phyloP scores from a whole-genome alignment of 2,888 invertebrate species.

The Subacronicta megacephala region DNA sequence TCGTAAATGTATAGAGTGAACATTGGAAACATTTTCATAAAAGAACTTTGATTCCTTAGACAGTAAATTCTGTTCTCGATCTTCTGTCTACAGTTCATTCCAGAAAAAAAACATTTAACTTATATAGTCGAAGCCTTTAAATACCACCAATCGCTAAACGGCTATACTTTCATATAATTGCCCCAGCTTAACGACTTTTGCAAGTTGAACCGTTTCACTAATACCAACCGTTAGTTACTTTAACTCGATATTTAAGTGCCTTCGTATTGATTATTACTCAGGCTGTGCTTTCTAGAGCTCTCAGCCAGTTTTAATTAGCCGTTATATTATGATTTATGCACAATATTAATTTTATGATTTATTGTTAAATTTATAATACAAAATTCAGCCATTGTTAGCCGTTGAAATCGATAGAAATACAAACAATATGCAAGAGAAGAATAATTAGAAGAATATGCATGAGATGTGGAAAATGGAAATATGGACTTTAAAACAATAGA shows the following conservation, averaged over 20 bases:
- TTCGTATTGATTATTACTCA: conserved; percentile 42
- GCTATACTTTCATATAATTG: conserved; percentile 62
- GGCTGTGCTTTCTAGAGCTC: conserved; percentile 44
- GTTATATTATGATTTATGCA: conserved; percentile 46
- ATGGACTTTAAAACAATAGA: too few species aligned
- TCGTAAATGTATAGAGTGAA: too few species aligned
- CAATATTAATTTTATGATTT: conserved; percentile 38
- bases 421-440: too few species aligned
- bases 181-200: conserved; percentile 57
- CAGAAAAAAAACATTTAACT: conserved; percentile 3
- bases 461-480: too few species aligned
- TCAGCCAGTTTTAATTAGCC: conserved; percentile 31
- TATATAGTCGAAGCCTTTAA: conserved; percentile 9
- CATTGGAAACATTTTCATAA: too few species aligned
- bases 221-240: conserved; percentile 47
- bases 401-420: conserved; percentile 2
- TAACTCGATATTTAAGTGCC: conserved; percentile 44
- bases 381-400: background rate
- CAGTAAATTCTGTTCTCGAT: too few species aligned
- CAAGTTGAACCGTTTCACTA: conserved; percentile 59
- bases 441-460: too few species aligned
- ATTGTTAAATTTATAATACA: conserved; percentile 10
- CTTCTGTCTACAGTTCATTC: too few species aligned
- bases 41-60: too few species aligned
- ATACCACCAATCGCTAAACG: conserved; percentile 40